These are phyloP conservation scores for Drosophila anomelani DNA, from an alignment of 2,888 invertebrate species.

Conservation along the genomic window DNA sequence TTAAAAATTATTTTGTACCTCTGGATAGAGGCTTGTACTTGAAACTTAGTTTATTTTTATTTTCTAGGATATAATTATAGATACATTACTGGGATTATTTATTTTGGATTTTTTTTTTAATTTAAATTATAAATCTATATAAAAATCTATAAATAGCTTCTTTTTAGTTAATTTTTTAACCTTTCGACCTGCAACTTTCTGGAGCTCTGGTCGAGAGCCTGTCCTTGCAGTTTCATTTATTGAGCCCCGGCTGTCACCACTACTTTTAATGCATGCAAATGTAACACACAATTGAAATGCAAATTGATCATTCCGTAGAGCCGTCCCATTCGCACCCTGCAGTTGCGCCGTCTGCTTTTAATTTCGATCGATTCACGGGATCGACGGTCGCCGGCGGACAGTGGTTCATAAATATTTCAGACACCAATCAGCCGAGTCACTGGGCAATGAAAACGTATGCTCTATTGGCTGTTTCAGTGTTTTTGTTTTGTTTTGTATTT, in stretches of 20 bases:
- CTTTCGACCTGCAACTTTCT: background rate
- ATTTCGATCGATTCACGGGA: conserved; percentile 57
- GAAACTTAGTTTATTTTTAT: too few relatives aligned
- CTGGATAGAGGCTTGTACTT: too few relatives aligned
- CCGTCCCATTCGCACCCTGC: conserved; percentile 5
- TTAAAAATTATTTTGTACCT: too few relatives aligned
- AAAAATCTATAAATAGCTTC: too few relatives aligned
- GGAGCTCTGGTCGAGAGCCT: background rate
- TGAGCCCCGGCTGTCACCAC: conserved; percentile 3
- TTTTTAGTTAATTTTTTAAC: background rate
- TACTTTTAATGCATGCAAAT: conserved; percentile 27
- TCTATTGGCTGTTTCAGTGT: conserved; percentile 42
- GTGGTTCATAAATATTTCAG: conserved; percentile 55
- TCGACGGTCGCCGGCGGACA: conserved; percentile 29
- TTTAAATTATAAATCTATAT: too few relatives aligned
- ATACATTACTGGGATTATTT: too few relatives aligned
- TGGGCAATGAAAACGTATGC: conserved; percentile 30
- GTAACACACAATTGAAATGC: conserved; percentile 43
- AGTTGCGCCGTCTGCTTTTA: conserved; percentile 9
- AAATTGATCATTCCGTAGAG: conserved; percentile 12
- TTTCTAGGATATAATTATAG: too few relatives aligned
- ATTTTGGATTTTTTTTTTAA: too few relatives aligned
- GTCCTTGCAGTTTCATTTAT: conserved; percentile 2
- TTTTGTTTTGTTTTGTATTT: background rate
- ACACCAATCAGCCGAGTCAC: conserved; percentile 25